phyloP scores from a whole-genome alignment of 2,113 vertebrate genomes.

The Fregetta grallaria region DNA sequence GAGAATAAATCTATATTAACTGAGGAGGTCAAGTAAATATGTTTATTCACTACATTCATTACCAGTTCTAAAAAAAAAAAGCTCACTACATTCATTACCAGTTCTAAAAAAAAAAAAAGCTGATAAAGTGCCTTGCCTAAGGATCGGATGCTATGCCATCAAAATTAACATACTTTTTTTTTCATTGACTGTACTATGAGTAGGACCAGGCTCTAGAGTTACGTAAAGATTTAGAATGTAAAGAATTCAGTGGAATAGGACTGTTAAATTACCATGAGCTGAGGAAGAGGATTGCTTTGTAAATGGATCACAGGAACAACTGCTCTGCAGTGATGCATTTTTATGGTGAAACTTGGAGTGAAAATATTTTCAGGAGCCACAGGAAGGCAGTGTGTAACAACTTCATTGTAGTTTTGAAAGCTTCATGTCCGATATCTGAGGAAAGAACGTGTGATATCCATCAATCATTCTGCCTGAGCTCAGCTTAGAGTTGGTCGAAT shows the following conservation, averaged over 20 bases:
- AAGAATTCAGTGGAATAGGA: not conserved
- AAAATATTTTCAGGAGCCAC: constrained; percentile 42
- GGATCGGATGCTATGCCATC: not conserved
- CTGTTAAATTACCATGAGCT: not conserved
- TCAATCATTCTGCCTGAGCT: not conserved
- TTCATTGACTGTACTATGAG: not conserved
- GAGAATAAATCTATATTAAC: not conserved
- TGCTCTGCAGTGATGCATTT: not conserved
- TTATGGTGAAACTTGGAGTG: not conserved
- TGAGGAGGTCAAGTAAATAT: not conserved
- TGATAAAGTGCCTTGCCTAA: not conserved
- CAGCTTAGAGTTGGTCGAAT: not conserved
- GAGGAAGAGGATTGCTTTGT: not conserved
- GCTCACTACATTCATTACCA: not conserved
- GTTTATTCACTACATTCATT: not conserved
- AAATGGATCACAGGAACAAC: not conserved
- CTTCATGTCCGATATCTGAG: not conserved
- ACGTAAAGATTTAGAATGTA: not conserved
- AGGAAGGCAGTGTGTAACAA: constrained; percentile 47
- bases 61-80: not conserved
- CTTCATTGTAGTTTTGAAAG: not conserved
- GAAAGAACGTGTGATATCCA: not conserved
- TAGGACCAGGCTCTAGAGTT: not conserved
- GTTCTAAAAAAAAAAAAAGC: not conserved
- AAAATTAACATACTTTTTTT: not conserved